A percentile compares a stretch with the other conserved stretches of the same genome.
Conservation (phyloP, 2,888 invertebrate species). For the Polydrusus cervinus region DNA sequence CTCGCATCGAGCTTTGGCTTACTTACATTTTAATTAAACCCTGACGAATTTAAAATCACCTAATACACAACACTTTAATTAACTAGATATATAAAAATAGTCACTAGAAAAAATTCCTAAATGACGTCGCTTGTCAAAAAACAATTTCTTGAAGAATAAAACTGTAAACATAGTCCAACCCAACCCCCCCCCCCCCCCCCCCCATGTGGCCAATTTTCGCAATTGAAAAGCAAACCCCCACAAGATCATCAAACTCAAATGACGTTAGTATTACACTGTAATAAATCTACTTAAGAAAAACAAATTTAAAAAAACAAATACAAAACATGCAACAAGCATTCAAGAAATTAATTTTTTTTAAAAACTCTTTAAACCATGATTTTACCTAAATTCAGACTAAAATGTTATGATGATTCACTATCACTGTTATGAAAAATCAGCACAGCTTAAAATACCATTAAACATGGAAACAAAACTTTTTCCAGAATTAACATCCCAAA, state of each 20-base stretch:
- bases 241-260: background rate
- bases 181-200: too few species aligned
- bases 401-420: too few species aligned
- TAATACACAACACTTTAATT: background rate
- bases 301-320: background rate
- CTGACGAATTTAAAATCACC: background rate
- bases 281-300: too few species aligned
- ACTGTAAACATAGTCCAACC: too few species aligned
- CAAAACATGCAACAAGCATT: constrained; percentile 14
- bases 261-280: background rate
- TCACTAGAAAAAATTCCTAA: too few species aligned
- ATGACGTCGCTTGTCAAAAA: too few species aligned
- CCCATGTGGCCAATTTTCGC: too few species aligned
- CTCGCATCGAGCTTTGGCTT: constrained; percentile 23
- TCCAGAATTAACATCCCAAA: background rate
- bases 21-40: background rate
- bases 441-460: too few species aligned
- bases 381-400: background rate
- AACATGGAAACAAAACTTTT: background rate
- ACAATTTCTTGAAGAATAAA: too few species aligned
- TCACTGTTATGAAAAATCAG: too few species aligned
- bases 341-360: background rate
- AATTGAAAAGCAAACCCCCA: background rate
- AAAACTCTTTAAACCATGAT: too few species aligned
- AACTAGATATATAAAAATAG: background rate